Percentiles rank a stretch among this genome's conserved stretches.
phyloP scores from a whole-genome alignment of 1,140 invertebrate species.

The Coenobita brevimanus region DNA sequence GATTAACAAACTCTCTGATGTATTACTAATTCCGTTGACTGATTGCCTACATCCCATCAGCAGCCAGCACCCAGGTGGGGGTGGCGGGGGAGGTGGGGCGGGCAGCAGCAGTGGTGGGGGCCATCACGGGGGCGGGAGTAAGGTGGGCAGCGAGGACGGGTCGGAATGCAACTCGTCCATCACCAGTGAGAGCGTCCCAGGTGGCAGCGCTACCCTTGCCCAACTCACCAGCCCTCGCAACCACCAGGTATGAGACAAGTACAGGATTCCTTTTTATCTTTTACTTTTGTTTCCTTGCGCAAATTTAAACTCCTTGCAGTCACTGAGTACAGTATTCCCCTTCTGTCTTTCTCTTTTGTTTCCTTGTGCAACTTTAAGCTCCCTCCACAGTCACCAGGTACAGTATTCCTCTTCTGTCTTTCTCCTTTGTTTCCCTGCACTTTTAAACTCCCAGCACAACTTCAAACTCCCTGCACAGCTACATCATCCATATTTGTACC shows the following conservation, averaged over 20 bases:
- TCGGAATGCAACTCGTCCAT: slow-evolving; percentile 84
- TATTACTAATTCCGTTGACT: too few species aligned
- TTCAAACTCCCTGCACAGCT: too few species aligned
- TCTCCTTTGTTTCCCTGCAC: too few species aligned
- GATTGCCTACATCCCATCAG: background rate
- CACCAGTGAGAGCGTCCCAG: slow-evolving; percentile 84
- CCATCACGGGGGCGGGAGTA: slow-evolving; percentile 77
- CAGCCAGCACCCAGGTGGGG: slow-evolving; percentile 38
- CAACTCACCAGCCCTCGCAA: slow-evolving; percentile 65
- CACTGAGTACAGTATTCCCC: background rate
- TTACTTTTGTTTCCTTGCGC: background rate
- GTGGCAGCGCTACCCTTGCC: slow-evolving; percentile 64
- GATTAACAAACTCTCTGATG: too few species aligned
- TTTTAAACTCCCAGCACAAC: too few species aligned
- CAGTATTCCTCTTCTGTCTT: too few species aligned
- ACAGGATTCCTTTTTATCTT: background rate
- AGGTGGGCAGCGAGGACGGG: slow-evolving; percentile 84
- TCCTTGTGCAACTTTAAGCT: background rate
- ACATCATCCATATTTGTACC: too few species aligned
- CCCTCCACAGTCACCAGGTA: background rate
- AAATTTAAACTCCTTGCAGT: background rate
- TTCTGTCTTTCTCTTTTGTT: background rate
- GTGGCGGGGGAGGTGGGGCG: slow-evolving; percentile 36
- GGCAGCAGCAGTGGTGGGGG: slow-evolving; percentile 57
- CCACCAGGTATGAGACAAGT: slow-evolving; percentile 4